A percentile compares a stretch with the other conserved stretches of the same genome.
Evolutionary conservation across 1,140 invertebrate genomes (phyloP).

Genomic region (Drosophila micromelanica): DNA sequence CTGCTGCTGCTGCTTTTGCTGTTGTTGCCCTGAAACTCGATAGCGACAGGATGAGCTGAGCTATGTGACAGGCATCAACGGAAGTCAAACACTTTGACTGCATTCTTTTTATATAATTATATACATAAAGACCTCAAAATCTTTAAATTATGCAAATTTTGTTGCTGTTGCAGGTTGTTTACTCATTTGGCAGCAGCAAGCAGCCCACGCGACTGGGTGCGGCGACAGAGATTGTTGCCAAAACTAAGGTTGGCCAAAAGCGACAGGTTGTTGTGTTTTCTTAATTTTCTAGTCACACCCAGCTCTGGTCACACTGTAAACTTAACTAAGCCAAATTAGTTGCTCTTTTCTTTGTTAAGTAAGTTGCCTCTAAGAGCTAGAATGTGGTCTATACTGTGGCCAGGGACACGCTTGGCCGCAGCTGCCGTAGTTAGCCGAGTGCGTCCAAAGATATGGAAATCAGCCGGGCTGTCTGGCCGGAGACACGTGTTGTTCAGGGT

Average conservation of each 20-base stretch:
- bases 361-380: not conserved
- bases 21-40: constrained; percentile 33
- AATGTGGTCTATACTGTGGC: constrained; percentile 3
- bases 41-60: constrained; percentile 54
- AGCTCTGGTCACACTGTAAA: not conserved
- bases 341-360: constrained; percentile 2
- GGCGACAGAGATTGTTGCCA: constrained; percentile 33
- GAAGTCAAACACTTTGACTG: constrained; percentile 61
- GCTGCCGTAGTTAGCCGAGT: constrained; percentile 41
- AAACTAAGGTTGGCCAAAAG: constrained; percentile 27
- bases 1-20: constrained; percentile 13
- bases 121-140: too few species aligned
- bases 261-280: constrained; percentile 33
- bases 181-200: constrained; percentile 40
- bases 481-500: constrained; percentile 69
- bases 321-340: constrained; percentile 9
- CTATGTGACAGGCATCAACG: constrained; percentile 44
- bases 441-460: constrained; percentile 73
- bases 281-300: constrained; percentile 11
- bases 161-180: constrained; percentile 22
- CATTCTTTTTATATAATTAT: constrained; percentile 41
- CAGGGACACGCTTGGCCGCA: constrained; percentile 55
- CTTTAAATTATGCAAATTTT: constrained; percentile 39
- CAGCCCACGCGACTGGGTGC: constrained; percentile 16
- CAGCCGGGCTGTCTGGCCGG: constrained; percentile 15